These are phyloP conservation scores for Archaeoteleia sp. DNA, from an alignment of 2,888 invertebrate species.

Conservation along the genomic window DNA sequence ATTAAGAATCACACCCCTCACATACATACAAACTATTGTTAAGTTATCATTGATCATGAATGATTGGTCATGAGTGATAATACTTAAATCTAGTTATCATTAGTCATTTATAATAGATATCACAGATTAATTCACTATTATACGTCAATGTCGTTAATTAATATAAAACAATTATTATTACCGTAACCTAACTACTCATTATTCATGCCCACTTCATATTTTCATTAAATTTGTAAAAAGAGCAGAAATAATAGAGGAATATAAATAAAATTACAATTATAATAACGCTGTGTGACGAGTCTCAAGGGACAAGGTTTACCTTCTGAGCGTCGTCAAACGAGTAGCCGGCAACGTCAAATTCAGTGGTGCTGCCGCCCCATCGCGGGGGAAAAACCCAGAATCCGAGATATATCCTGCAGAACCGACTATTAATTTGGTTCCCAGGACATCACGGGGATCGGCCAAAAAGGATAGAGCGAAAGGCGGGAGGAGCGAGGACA, in stretches of 20 bases:
- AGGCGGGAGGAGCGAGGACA: conserved; percentile 44
- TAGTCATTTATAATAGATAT: no score
- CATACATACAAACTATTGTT: no score
- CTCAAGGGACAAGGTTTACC: conserved; percentile 24
- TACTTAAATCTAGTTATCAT: no score
- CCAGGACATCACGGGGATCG: conserved; percentile 61
- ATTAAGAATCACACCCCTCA: no score
- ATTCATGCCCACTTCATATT: no score
- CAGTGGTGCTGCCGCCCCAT: conserved; percentile 53
- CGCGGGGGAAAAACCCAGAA: conserved; percentile 64
- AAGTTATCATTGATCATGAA: no score
- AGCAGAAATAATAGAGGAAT: conserved; percentile 3
- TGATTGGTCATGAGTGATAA: no score
- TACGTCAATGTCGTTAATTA: no score
- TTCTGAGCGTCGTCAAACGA: conserved; percentile 59
- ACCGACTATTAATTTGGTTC: conserved; percentile 74
- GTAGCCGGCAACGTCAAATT: conserved; percentile 59
- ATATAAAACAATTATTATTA: no score
- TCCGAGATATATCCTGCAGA: conserved; percentile 68
- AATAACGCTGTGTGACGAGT: conserved; percentile 37
- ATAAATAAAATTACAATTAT: conserved; percentile 25
- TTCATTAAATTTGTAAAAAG: no score
- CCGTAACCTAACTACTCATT: no score
- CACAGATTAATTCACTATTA: no score
- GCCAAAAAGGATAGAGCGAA: conserved; percentile 13